Conservation (phyloP, 2,888 invertebrate genomes). For the Nasonia oneida region DNA sequence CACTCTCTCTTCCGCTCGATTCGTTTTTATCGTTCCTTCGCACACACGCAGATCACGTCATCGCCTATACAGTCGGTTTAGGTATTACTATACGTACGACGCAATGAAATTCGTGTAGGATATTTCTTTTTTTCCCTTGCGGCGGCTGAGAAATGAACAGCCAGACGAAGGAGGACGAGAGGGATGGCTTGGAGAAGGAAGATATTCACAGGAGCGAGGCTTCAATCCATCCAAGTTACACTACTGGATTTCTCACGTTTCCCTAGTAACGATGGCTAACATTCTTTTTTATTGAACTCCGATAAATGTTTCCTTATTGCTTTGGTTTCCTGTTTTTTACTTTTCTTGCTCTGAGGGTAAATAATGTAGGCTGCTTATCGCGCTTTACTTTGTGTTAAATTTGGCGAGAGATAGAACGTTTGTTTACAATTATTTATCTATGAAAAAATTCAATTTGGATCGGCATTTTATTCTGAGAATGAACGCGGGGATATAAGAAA, state of each 20-base stretch:
- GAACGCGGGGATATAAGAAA: no score
- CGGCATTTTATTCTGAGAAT: no score
- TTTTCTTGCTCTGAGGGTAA: not conserved
- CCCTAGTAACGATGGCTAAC: constrained; percentile 81
- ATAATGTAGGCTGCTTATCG: not conserved
- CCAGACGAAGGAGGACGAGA: not conserved
- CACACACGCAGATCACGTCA: not conserved
- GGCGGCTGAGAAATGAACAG: not conserved
- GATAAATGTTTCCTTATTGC: not conserved
- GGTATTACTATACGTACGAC: not conserved
- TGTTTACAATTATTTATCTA: no score
- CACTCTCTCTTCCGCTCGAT: not conserved
- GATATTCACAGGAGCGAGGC: constrained; percentile 81
- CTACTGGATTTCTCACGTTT: constrained; percentile 80
- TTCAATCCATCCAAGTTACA: constrained; percentile 84
- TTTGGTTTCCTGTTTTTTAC: not conserved
- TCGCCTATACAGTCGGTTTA: not conserved
- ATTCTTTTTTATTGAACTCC: not conserved
- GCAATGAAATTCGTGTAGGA: not conserved
- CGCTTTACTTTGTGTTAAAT: not conserved
- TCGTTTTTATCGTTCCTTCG: not conserved
- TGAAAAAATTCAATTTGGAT: no score
- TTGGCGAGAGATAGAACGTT: no score
- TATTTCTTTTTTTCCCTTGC: not conserved
- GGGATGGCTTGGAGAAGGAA: not conserved